Evolutionary conservation across 2,797 vertebrate species (phyloP), one percentile per base, ranked within the genome.

Genomic region (Morus bassanus): DNA sequence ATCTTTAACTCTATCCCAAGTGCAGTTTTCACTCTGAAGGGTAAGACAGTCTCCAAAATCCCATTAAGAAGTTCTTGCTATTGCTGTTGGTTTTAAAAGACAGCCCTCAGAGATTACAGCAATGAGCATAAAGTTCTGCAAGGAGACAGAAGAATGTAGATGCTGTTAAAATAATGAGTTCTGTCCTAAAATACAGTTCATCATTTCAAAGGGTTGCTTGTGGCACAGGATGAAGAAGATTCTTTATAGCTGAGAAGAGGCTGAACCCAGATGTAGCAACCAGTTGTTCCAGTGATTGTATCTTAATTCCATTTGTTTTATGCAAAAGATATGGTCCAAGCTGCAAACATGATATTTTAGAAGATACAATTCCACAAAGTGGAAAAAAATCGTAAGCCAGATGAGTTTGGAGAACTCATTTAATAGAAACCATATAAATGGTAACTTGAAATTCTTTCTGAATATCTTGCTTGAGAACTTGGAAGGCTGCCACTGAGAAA

Each of bases 151-250:
- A 39, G 7, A 79, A 37, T 1, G 3, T 30, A 82, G 80, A 41
- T 77, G 10, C 21, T 15, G 60, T 89, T 61, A 68, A 85, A 84
- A 63, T 83, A 60, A 70, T 24, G n/a, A 86, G 11, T n/a, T 87
- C 35, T 92, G 39, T 72, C 46, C 53, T 92, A 16, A 94, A 80
- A 85, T 54, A 65, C 11, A 77, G 30, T 63, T 92, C n/a, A 31
- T 85, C 3, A 13, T 88, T 96, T 92, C 59, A 84, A 94, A 78
- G 69, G 2, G 6, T 81, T 86, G 24, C 46, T 69, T 73, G 35
- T 79, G 93, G 91, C 93, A 91, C 39, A 59, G 31, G 65, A 95
- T 90, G 46, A 93, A 87, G 69, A 77, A 51, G 46, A 93, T 95
- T 95, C 85, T 80, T 94, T 74, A 27, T 13, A 84, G 76, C 59